Conservation (phyloP, 2,113 vertebrate species). For the Hippocampus barbouri region DNA sequence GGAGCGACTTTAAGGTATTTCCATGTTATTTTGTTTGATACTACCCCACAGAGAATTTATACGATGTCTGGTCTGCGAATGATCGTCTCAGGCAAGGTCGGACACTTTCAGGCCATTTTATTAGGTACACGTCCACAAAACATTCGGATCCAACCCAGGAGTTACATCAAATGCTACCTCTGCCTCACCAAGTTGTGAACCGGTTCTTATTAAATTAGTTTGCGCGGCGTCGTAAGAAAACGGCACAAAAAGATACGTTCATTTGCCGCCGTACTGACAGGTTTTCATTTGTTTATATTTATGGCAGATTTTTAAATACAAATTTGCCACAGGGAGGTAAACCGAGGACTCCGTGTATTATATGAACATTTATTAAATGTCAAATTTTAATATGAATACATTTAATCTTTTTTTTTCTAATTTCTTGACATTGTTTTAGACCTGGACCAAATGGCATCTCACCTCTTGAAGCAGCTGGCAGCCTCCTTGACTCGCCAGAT, state of each 20-base stretch:
- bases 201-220: no score
- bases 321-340: no score
- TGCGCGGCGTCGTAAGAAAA: no score
- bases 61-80: neutral
- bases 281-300: neutral
- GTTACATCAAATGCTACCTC: no score
- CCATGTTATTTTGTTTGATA: neutral
- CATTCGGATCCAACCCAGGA: no score
- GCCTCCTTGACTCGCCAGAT: conserved; percentile 51
- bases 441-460: conserved; percentile 61
- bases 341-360: no score
- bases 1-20: conserved; percentile 33
- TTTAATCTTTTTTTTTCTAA: neutral
- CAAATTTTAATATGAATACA: neutral
- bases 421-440: conserved; percentile 32
- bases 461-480: conserved; percentile 56
- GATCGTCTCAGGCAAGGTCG: neutral
- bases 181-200: no score
- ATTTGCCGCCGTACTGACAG: no score
- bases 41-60: accelerated
- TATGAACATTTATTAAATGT: no score
- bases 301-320: neutral
- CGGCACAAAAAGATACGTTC: no score
- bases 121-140: neutral
- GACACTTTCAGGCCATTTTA: neutral